phyloP scores from a whole-genome alignment of 2,888 invertebrate species.

The Metalampra italica region DNA sequence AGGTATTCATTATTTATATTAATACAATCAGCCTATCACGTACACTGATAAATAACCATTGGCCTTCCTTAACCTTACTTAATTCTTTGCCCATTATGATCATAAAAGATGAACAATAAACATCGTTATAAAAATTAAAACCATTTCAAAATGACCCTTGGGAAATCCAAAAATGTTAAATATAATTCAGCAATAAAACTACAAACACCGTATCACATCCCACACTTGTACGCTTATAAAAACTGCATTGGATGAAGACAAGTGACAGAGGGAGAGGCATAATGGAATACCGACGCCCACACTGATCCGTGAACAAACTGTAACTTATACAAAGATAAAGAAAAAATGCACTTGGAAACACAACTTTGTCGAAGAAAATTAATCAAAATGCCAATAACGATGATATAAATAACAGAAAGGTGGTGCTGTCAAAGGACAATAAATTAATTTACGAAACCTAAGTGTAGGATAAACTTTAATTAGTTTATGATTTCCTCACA shows the following conservation, averaged over 20 bases:
- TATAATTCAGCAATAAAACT: conserved; percentile 25
- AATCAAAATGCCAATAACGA: too few relatives aligned
- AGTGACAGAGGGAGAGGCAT: conserved; percentile 12
- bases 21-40: too few relatives aligned
- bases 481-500: too few relatives aligned
- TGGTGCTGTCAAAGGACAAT: too few relatives aligned
- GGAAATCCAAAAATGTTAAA: conserved; percentile 18
- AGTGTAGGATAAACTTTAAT: too few relatives aligned
- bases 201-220: conserved; percentile 16
- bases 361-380: background rate
- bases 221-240: conserved; percentile 9
- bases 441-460: too few relatives aligned
- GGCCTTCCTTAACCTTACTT: background rate
- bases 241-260: conserved; percentile 12
- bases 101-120: background rate
- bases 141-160: background rate
- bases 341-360: background rate
- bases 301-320: background rate
- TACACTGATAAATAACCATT: too few relatives aligned
- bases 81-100: background rate
- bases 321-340: background rate
- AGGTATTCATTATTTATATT: too few relatives aligned
- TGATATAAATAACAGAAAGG: too few relatives aligned
- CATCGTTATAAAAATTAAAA: background rate
- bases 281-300: conserved; percentile 10